These are phyloP conservation scores for Orthosia gothica DNA, from an alignment of 2,888 invertebrate genomes.

Conservation along the genomic window DNA sequence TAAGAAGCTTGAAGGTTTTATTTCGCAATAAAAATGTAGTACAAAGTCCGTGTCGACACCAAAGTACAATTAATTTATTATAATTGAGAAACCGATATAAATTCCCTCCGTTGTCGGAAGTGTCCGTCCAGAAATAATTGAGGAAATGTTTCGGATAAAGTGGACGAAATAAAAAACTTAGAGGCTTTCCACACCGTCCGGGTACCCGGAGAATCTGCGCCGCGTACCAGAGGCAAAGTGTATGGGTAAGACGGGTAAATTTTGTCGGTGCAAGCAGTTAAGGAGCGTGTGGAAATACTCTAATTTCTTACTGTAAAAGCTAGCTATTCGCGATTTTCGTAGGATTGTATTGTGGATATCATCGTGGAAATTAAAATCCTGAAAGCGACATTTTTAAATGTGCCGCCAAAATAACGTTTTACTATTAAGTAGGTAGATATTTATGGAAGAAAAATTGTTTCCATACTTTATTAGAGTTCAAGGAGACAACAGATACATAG, in stretches of 20 bases:
- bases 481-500: no score
- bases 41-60: slow-evolving; percentile 11
- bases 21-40: slow-evolving; percentile 10
- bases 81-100: slow-evolving; percentile 37
- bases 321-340: not conserved
- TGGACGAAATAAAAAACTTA: slow-evolving; percentile 43
- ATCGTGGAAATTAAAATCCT: not conserved
- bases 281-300: not conserved
- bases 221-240: not conserved
- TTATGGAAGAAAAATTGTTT: no score
- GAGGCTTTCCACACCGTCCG: slow-evolving; percentile 3
- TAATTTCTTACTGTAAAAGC: not conserved
- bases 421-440: no score
- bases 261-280: not conserved
- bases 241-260: not conserved
- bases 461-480: no score
- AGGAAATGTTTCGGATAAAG: slow-evolving; percentile 43
- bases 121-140: slow-evolving; percentile 44
- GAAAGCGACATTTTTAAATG: not conserved
- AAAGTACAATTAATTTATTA: slow-evolving; percentile 32
- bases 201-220: slow-evolving; percentile 2
- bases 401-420: no score
- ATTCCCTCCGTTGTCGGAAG: slow-evolving; percentile 19
- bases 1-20: not conserved
- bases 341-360: not conserved